phyloP scores from a whole-genome alignment of 2,888 invertebrate genomes.

The Octodonta nipae region DNA sequence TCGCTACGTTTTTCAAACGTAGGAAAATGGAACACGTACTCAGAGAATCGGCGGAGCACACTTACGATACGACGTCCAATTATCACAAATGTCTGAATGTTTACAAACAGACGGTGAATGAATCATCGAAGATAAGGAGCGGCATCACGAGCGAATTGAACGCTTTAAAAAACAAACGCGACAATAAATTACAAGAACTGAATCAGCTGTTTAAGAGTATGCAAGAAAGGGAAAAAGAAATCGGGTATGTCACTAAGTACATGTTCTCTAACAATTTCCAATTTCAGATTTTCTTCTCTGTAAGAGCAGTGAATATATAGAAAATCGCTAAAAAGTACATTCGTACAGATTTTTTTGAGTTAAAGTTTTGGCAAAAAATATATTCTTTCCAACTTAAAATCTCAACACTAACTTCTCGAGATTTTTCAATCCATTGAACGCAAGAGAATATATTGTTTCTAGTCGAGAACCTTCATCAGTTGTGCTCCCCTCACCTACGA shows the following conservation, averaged over 20 bases:
- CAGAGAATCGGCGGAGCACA: slow-evolving; percentile 20
- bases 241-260: slow-evolving; percentile 16
- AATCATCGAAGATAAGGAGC: slow-evolving; percentile 14
- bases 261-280: too few relatives aligned
- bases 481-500: too few relatives aligned
- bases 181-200: slow-evolving; percentile 17
- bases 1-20: slow-evolving; percentile 28
- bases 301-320: too few relatives aligned
- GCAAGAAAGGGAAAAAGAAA: slow-evolving; percentile 25
- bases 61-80: slow-evolving; percentile 21
- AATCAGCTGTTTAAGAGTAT: slow-evolving; percentile 18
- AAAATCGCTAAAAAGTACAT: too few relatives aligned
- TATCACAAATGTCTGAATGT: slow-evolving; percentile 23
- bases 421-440: too few relatives aligned
- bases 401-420: too few relatives aligned
- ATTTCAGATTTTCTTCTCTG: too few relatives aligned
- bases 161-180: slow-evolving; percentile 15
- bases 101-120: slow-evolving; percentile 13
- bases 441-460: too few relatives aligned
- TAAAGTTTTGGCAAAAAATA: too few relatives aligned
- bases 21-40: slow-evolving; percentile 30
- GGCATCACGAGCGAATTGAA: slow-evolving; percentile 20
- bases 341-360: too few relatives aligned
- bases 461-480: too few relatives aligned
- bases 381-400: too few relatives aligned